Evolutionary conservation across 2,113 vertebrate genomes (phyloP), one percentile per base, ranked within the genome.

Genomic region (Notothenia rossii): DNA sequence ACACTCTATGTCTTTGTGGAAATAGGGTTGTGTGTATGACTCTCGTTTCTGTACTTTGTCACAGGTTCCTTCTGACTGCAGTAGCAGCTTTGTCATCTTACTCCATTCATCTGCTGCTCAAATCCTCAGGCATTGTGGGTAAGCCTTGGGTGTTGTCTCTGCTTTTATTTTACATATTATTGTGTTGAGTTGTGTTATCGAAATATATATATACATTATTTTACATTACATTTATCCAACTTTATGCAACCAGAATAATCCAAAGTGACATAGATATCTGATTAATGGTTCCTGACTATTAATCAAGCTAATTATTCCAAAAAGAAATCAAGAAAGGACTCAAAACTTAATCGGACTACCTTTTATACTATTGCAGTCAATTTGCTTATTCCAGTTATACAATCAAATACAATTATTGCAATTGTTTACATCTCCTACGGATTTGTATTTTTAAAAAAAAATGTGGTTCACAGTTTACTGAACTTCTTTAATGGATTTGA

Each of bases 81-180:
- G 96, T 99, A 0, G 97, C 98, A 67, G 88, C 94, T 55, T 94
- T 99, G 53, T 99, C 98, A 50, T 96, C 90, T 70, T 99, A 99
- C 79, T 99, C 98, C 84, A 98, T 99, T 91, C 98, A 99, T 76
- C 93, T 99, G 85, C 91, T 99, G 85, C 96, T 99, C 67, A 98
- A 99, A 92, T 95, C 97, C 71, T 97, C 98, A 0, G 98, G 97
- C 63, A 94, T 99, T 49, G 98, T 99, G 81, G 98, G 98, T 99
- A 93, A 97, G 96, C 9, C 53, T 59, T 18, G 17, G 33, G n/a
- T 54, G 62, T 33, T 14, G 12, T 71, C 15, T 71, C 3, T 2
- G 4, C 14, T 53, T 25, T 51, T 12, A 20, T 7, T n/a, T 4
- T 29, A 15, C 10, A 17, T 6, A 29, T 70, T 17, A 20, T 51